Base-by-base conservation (phyloP, 2,113 vertebrate species). In the Halcyon malimbica region DNA sequence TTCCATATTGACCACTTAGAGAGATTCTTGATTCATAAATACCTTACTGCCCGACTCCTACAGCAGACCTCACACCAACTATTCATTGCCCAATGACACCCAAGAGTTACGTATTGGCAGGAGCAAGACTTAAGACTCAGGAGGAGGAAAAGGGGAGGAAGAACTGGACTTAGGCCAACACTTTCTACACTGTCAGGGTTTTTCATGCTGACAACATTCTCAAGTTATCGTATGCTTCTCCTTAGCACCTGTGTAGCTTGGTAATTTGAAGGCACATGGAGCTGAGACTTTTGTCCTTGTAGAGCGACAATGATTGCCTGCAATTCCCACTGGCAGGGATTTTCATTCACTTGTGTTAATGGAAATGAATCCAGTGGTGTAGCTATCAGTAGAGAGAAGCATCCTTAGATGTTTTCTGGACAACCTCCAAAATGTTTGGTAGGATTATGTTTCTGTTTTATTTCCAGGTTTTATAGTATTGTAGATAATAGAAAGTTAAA, bases 401-500 rank as follows among this genome's bases (percentile, higher is more conserved):
- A 70, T 75, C 89, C 54, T 87, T 23, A 21, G 44, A 48, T 70
- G 17, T 50, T 77, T 92, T 54, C 83, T 96, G 92, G 95, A 82
- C 44, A 51, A 11, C 15, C 50, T 93, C 86, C 92, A 92, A 59
- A 91, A 73, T 37, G 37, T 91, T 91, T 46, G 74, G 74, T 42
- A 76, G 74, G 69, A 65, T 90, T 85, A 65, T 16, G 69, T 91
- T 96, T 94, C 94, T 95, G 35, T 13, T 87, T 92, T 86, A 33
- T 92, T 94, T 94, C 86, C 87, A 82, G 37, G 23, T 89, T 94
- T 94, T 94, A 92, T 31, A 54, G 71, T 29, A 6, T 35, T 46
- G 76, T 7, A 94, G 94, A 81, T 87, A 92, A 74, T 89, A 84
- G 24, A 33, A 95, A 95, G 93, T 90, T 90, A 97, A 95, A 97